Evolutionary conservation across 2,888 invertebrate species (phyloP), one percentile per base, ranked within the genome.

Genomic region (Encarsia formosa): DNA sequence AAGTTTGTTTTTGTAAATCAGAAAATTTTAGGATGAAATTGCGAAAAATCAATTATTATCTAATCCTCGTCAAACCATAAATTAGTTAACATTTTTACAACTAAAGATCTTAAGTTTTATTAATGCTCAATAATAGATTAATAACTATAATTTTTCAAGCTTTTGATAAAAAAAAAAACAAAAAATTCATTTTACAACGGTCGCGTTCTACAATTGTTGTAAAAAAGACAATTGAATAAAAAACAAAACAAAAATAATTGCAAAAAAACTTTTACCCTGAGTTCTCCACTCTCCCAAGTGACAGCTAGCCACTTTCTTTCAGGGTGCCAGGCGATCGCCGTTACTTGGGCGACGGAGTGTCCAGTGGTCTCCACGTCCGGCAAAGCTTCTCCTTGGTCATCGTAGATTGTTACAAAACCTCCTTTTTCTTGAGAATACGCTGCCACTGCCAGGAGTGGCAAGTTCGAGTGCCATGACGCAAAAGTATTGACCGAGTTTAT

Each of bases 231-330:
- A 11, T 15, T 38, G 38, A 38, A 20, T 6, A 6, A 38, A 38
- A 11, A 8, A 20, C 18, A 20, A 5, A 11, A 20, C 8, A 26
- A 18, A 16, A 13, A 16, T 9, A 16, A 22, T 39, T 6, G 13
- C n/a, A 15, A 35, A 35, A 35, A n/a, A 2, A 53, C 45, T 91
- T 19, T 37, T 34, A 91, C 82, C 64, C 86, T 83, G 5, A 97
- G 78, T 68, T 93, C 92, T 8, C 96, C 96, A 66, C 86, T 91
- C 75, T 94, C 93, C 92, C 94, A 96, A 4, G 92, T 93, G 35
- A 88, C 87, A 2, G 87, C 88, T 45, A 97, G 75, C 51, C 92
- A 78, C 49, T 85, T 84, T 66, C 86, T 82, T 44, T 84, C 84
- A 1, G 96, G 94, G 75, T 97, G 96, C 96, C 97, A 97, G 3